Evolutionary conservation across 2,797 vertebrate genomes (phyloP).

Genomic region (Pipistrellus pygmaeus): DNA sequence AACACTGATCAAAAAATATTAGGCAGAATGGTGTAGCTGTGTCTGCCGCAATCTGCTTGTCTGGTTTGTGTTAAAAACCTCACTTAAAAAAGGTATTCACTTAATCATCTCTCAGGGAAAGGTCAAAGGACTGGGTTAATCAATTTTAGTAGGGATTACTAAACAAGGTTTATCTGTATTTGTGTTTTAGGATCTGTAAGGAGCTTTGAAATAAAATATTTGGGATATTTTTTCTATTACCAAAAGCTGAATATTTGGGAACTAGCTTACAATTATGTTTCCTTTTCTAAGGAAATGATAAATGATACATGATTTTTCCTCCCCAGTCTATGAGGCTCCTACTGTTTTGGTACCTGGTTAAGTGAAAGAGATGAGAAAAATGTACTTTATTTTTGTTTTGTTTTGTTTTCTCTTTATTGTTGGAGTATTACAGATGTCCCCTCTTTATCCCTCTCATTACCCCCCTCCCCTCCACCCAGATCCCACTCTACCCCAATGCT

Average conservation of each 20-base stretch:
- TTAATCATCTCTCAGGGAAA: constrained; percentile 2
- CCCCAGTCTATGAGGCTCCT: background rate
- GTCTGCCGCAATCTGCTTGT: background rate
- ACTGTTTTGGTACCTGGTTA: background rate
- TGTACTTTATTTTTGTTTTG: background rate
- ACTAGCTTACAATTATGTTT: constrained; percentile 38
- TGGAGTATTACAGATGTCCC: too few species aligned
- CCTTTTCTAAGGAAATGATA: background rate
- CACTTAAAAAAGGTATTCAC: constrained; percentile 41
- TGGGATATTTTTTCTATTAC: constrained; percentile 38
- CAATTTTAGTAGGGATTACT: background rate
- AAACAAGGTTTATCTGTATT: constrained; percentile 1
- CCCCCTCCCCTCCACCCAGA: too few species aligned
- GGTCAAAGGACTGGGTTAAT: constrained; percentile 51
- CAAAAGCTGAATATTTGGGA: constrained; percentile 20
- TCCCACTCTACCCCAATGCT: too few species aligned
- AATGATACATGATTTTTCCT: background rate
- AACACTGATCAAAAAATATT: constrained; percentile 19
- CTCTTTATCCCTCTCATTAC: too few species aligned
- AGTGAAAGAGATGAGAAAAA: background rate
- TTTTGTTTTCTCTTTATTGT: too few species aligned
- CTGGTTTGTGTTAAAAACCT: background rate
- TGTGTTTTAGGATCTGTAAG: constrained; percentile 16
- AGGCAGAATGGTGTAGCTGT: background rate
- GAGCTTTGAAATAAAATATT: background rate